Evolutionary conservation across 2,797 vertebrate genomes (phyloP).

Genomic region (Pogoniulus pusillus): DNA sequence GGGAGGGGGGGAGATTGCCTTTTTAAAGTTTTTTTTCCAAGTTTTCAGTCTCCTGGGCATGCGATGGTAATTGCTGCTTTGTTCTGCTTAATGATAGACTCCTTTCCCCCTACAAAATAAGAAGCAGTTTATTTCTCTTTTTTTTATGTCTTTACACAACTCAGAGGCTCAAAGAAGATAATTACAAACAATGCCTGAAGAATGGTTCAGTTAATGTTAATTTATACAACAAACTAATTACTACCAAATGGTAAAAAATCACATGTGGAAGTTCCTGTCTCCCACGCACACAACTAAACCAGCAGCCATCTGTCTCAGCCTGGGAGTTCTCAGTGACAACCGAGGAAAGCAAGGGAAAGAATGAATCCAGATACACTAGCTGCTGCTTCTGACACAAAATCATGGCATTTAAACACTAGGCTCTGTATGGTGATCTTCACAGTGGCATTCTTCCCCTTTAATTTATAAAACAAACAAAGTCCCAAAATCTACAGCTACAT

Average conservation of each 20-base stretch:
- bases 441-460: neutral
- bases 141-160: constrained; percentile 74
- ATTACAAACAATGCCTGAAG: constrained; percentile 89
- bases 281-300: constrained; percentile 86
- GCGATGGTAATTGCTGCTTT: constrained; percentile 66
- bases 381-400: constrained; percentile 49
- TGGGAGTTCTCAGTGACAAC: constrained; percentile 73
- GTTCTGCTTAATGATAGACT: constrained; percentile 76
- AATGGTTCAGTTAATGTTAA: constrained; percentile 94
- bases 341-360: constrained; percentile 43
- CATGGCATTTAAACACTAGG: neutral
- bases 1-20: neutral
- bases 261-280: constrained; percentile 90
- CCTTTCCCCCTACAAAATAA: constrained; percentile 69
- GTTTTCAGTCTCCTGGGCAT: constrained; percentile 60
- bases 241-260: constrained; percentile 92
- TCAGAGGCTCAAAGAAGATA: constrained; percentile 82
- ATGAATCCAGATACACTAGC: constrained; percentile 32
- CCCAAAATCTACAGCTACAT: neutral
- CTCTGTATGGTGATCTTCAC: neutral
- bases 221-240: constrained; percentile 99
- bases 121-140: constrained; percentile 59
- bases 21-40: constrained; percentile 45
- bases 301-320: constrained; percentile 81
- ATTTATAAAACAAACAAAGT: constrained; percentile 37